Conservation (phyloP, 2,113 vertebrate species). For the Muscicapa adusta region DNA sequence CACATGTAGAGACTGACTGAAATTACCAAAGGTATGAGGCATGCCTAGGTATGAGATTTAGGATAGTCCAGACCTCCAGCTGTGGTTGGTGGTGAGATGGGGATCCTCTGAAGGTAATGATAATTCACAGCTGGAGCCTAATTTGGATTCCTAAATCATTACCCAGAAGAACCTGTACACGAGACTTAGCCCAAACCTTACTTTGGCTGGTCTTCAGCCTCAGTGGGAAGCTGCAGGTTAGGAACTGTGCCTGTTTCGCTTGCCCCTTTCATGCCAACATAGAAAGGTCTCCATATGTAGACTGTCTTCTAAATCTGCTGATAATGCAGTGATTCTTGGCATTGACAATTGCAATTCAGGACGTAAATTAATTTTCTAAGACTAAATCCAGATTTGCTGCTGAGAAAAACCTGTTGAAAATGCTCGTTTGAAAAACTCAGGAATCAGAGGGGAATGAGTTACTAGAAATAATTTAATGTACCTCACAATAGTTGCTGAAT, state of each 20-base stretch:
- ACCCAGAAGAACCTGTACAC: background rate
- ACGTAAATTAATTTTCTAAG: background rate
- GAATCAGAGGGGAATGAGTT: background rate
- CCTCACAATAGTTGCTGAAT: background rate
- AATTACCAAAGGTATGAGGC: background rate
- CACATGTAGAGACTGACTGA: background rate
- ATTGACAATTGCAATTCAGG: background rate
- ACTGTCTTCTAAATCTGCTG: background rate
- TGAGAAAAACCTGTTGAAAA: background rate
- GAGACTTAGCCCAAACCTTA: background rate
- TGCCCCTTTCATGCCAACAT: background rate
- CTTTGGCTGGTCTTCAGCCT: background rate
- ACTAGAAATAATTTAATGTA: background rate
- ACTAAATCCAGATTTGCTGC: background rate
- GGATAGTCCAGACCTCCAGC: background rate
- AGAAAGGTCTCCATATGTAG: background rate
- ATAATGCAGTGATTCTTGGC: background rate
- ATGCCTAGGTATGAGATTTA: background rate
- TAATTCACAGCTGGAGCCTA: background rate
- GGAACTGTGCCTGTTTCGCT: background rate
- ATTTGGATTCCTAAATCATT: background rate
- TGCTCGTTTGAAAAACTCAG: background rate
- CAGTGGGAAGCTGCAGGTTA: background rate
- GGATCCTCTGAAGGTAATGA: background rate
- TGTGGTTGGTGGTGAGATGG: background rate